Evolutionary conservation across 2,888 invertebrate genomes (phyloP).

Genomic region (Hedychridium roseum): DNA sequence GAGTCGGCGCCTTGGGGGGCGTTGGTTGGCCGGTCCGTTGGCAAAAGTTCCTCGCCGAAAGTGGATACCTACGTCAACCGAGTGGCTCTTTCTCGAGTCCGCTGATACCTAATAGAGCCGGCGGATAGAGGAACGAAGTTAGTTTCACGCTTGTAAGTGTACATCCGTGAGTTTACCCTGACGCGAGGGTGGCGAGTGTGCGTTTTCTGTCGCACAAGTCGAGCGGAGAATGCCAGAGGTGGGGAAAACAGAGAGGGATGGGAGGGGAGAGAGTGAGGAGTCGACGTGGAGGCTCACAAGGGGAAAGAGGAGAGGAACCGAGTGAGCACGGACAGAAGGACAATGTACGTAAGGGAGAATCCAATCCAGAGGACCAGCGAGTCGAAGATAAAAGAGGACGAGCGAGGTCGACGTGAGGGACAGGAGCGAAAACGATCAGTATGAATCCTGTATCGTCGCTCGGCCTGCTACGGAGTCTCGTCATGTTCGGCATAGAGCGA

Average conservation of each 20-base stretch:
- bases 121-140: slow-evolving; percentile 8
- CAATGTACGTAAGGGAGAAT: no score
- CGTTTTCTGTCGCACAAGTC: no score
- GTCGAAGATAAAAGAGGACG: slow-evolving; percentile 1
- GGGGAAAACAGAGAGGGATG: background rate
- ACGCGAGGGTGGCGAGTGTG: no score
- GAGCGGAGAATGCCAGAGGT: background rate
- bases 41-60: slow-evolving; percentile 6
- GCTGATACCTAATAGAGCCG: slow-evolving; percentile 22
- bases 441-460: slow-evolving; percentile 38
- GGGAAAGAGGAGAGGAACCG: no score
- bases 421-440: slow-evolving; percentile 31
- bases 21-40: background rate
- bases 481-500: slow-evolving; percentile 38
- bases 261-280: background rate
- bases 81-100: slow-evolving; percentile 33
- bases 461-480: slow-evolving; percentile 37
- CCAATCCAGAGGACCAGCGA: background rate
- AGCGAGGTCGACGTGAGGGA: slow-evolving; percentile 7
- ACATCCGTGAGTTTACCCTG: no score
- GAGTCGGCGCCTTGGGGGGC: background rate
- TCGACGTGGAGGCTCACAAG: background rate
- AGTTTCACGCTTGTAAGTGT: no score
- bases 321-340: no score
- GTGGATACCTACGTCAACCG: slow-evolving; percentile 32